Evolutionary conservation across 2,113 vertebrate genomes (phyloP), one percentile per base, ranked within the genome.

Genomic region (Larimichthys polyactis): DNA sequence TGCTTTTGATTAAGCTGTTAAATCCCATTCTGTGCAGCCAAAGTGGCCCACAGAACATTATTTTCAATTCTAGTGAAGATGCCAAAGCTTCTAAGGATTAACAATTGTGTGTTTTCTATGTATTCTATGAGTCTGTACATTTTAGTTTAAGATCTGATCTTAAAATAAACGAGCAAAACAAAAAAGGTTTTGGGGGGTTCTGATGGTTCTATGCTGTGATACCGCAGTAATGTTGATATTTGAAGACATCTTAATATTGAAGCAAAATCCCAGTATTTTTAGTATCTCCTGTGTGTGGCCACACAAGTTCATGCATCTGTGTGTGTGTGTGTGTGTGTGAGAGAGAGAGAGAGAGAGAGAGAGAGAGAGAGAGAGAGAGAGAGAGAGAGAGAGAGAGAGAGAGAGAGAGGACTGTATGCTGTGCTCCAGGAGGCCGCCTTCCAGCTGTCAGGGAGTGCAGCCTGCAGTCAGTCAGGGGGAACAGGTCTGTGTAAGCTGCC

Each of bases 401-500:
- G 71, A 24, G 46, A 52, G 52, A 20, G 48, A 17, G 7, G 71
- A 24, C 70, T 59, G 63, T 55, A 9, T 40, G 72, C 22, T 77
- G 64, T 71, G 75, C 80, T 85, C 85, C 84, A 72, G 82, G 82
- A 86, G 70, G 85, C 90, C 58, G 59, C 78, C 74, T 83, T 87
- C 81, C 87, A 79, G 87, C 91, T 94, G 92, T 94, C 93, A 92
- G 90, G 62, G 80, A 87, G 85, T 75, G 73, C 84, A 91, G 87
- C 75, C 83, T 85, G 87, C 75, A 93, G 87, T 89, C 91, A 94
- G 87, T 93, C 87, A 90, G 84, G 89, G 79, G 85, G 87, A 94
- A 90, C 91, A 79, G 84, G 90, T 84, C 88, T 76, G 58, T 86
- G 88, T 90, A 84, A 87, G 88, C 90, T 95, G 94, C 90, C 93